phyloP scores from a whole-genome alignment of 2,888 invertebrate genomes.

The Drosophila prostipennis region DNA sequence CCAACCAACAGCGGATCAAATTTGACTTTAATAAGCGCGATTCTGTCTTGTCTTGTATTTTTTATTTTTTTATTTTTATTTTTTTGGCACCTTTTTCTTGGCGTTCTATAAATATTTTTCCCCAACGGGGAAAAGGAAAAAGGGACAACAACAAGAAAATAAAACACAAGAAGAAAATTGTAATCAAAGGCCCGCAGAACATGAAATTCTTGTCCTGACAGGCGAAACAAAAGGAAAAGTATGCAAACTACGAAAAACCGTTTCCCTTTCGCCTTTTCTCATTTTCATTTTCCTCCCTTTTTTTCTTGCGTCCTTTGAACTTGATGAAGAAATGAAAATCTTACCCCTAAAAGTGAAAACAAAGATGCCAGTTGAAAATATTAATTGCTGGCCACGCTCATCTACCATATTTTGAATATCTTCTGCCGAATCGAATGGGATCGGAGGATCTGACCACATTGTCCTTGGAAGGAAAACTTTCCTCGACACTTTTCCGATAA shows the following conservation, averaged over 20 bases:
- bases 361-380: conserved; percentile 9
- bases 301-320: conserved; percentile 23
- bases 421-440: neutral
- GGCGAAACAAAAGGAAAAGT: conserved; percentile 62
- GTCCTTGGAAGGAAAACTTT: neutral
- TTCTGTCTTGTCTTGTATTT: conserved; percentile 2
- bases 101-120: conserved; percentile 15
- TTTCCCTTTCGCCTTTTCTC: conserved; percentile 1
- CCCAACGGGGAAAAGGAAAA: neutral
- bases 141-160: neutral
- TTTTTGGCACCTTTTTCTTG: conserved; percentile 2
- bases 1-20: conserved; percentile 18
- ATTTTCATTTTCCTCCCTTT: neutral
- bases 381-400: too few species aligned
- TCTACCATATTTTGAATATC: neutral
- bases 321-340: conserved; percentile 27
- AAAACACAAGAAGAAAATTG: conserved; percentile 12
- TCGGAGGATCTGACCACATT: conserved; percentile 3
- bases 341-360: conserved; percentile 18
- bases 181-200: conserved; percentile 30
- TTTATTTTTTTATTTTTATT: neutral
- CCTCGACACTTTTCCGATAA: neutral
- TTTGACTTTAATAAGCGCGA: conserved; percentile 40
- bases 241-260: conserved; percentile 54
- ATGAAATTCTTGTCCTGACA: conserved; percentile 53